phyloP scores from a whole-genome alignment of 1,140 invertebrate genomes.

The Leptinotarsa defecta region DNA sequence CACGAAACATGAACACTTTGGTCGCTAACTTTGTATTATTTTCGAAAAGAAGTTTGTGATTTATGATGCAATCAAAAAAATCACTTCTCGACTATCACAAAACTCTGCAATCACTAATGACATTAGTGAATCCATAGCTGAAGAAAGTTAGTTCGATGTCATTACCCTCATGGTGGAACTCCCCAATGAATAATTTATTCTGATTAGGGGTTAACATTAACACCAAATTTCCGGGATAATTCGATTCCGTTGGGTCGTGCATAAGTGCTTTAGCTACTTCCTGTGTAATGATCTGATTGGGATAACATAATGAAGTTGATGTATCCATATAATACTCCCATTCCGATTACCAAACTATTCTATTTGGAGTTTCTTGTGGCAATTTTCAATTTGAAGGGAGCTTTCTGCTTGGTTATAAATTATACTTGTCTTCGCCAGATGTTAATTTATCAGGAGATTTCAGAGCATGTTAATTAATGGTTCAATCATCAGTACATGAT shows the following conservation, averaged over 20 bases:
- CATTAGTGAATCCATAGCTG: too few species aligned
- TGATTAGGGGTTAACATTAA: not conserved
- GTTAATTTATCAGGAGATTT: not conserved
- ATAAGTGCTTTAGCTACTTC: not conserved
- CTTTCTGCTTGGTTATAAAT: not conserved
- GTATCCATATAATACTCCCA: not conserved
- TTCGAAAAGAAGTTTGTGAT: too few species aligned
- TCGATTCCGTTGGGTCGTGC: not conserved
- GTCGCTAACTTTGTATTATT: too few species aligned
- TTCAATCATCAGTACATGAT: not conserved
- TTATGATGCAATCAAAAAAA: too few species aligned
- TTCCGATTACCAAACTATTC: not conserved
- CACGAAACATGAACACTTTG: too few species aligned
- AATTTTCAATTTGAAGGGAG: slow-evolving; percentile 3
- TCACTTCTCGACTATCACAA: too few species aligned
- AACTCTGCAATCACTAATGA: too few species aligned
- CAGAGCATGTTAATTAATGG: not conserved
- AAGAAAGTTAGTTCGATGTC: too few species aligned
- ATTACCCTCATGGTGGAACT: not conserved
- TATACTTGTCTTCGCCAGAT: slow-evolving; percentile 5
- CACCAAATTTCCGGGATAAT: not conserved
- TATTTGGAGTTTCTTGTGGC: not conserved
- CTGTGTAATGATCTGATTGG: not conserved
- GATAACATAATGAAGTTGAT: slow-evolving; percentile 4
- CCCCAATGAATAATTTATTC: not conserved